Base-by-base conservation (phyloP, 2,113 vertebrate genomes). In the Hippocampus comes region DNA sequence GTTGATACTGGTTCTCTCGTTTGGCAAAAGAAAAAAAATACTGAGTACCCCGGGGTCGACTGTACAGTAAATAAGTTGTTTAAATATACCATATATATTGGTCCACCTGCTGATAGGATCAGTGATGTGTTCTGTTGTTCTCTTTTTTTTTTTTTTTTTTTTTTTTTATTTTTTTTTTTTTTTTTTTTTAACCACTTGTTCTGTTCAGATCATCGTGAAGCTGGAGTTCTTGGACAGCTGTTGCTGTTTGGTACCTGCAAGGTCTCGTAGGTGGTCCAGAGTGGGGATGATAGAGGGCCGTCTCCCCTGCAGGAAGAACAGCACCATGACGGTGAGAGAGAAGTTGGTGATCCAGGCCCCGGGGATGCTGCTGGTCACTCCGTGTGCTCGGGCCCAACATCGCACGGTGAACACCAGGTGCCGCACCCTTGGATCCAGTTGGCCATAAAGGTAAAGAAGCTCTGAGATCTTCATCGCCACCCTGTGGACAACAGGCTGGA, bases 341-440 rank as follows among this genome's bases (percentile, higher is more conserved):
- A 99, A 99, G 88, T 99, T 99, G 57, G 94, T 96, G 86, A 99
- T 95, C 97, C 97, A 99, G 48, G 92, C 83, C 0, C 97, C 97
- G 20, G 97, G 94, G 78, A 97, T 93, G 74, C 86, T 93, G 6
- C 94, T 98, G 43, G 97, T 99, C 73, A 99, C 75, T 0, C 92
- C 87, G 5, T 97, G 95, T 23, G 87, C 87, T 61, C 95, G 92
- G 27, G 97, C 97, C 96, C 97, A 99, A 9, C 92, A 95, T 0
- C 97, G 94, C 15, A 99, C 17, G 0, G 83, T 82, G 81, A 98
- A 98, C 63, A 95, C 95, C 2, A 99, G 88, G 0, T 84, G 77
- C 65, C 94, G 93, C 0, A 98, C 96, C 9, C 97, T 92, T 0
- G 89, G 78, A 73, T 99, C 97, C 7, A 97, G 84, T 61, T 84